These are phyloP conservation scores for Tethya wilhelma DNA, from an alignment of 37 sponge, comb jelly and placozoan genomes.

Conservation along the genomic window DNA sequence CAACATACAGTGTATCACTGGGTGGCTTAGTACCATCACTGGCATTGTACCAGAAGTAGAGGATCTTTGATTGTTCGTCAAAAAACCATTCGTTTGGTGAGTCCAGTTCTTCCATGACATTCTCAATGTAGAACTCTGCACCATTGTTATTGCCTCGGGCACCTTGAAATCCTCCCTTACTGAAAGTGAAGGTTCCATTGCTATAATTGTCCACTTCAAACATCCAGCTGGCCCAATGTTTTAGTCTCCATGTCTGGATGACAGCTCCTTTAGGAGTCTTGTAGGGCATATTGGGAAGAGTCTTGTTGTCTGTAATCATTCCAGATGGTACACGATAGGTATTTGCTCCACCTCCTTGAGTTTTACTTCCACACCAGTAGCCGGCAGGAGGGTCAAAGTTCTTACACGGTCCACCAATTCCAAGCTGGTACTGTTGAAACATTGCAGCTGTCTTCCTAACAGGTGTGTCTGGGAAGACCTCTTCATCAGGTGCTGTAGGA, in stretches of 20 bases:
- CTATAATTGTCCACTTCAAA: constrained; percentile 50
- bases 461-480: constrained; percentile 34
- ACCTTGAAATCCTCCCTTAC: constrained; percentile 74
- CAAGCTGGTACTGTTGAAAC: constrained; percentile 57
- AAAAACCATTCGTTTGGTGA: constrained; percentile 76
- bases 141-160: constrained; percentile 65
- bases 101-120: constrained; percentile 65
- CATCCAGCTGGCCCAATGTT: constrained; percentile 79
- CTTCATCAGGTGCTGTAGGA: constrained; percentile 1
- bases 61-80: constrained; percentile 21
- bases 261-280: constrained; percentile 56
- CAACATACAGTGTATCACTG: constrained; percentile 28
- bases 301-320: constrained; percentile 26
- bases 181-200: constrained; percentile 29
- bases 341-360: constrained; percentile 44
- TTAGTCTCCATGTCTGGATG: constrained; percentile 62
- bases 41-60: constrained; percentile 57
- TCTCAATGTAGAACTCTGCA: constrained; percentile 62
- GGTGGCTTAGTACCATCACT: constrained; percentile 38
- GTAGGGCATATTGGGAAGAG: constrained; percentile 63
- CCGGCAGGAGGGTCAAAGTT: constrained; percentile 68
- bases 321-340: constrained; percentile 46
- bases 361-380: constrained; percentile 53
- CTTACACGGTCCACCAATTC: constrained; percentile 52
- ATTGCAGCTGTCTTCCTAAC: constrained; percentile 9